Evolutionary conservation across 2,113 vertebrate genomes (phyloP), one percentile per base, ranked within the genome.

Genomic region (Xenopus borealis): DNA sequence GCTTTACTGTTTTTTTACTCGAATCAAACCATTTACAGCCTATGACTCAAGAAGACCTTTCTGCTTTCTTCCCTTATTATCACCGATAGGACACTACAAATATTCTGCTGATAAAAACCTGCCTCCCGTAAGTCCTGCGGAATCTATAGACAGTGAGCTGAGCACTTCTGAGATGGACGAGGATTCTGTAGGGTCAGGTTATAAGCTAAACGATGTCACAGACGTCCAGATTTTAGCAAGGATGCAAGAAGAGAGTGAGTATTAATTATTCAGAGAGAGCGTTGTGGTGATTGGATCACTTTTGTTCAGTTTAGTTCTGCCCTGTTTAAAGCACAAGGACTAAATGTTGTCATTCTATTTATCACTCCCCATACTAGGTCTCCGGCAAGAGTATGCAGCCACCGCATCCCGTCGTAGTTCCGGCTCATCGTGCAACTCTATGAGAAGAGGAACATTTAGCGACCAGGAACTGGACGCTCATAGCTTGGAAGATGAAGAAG

Each of bases 171-270:
- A 99, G 84, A 96, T 99, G 93, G 97, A 99, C 14, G 97, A 99
- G 88, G 97, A 99, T 86, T 99, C 96, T 0, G 93, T 98, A 83
- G 96, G 97, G 78, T 98, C 96, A 69, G 95, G 95, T 81, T 99
- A 99, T 88, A 99, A 98, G 79, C 89, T 99, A 83, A 98, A 98
- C 71, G 95, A 99, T 79, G 95, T 99, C 87, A 99, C 96, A 0
- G 97, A 99, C 74, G 97, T 99, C 30, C 97, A 99, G 80, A 99
- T 99, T 84, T 84, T 99, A 81, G 97, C 97, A 23, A 93, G 97
- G 78, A 99, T 99, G 96, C 97, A 99, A 79, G 97, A 99, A 85
- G 97, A 99, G 89, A 99, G 97, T 95, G 86, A 94, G 94, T 93
- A 73, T 89, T 82, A 81, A 46, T 18, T 55, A n/a, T 16, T 55